Evolutionary conservation across 2,113 vertebrate genomes (phyloP).

Genomic region (Varanus komodoensis): DNA sequence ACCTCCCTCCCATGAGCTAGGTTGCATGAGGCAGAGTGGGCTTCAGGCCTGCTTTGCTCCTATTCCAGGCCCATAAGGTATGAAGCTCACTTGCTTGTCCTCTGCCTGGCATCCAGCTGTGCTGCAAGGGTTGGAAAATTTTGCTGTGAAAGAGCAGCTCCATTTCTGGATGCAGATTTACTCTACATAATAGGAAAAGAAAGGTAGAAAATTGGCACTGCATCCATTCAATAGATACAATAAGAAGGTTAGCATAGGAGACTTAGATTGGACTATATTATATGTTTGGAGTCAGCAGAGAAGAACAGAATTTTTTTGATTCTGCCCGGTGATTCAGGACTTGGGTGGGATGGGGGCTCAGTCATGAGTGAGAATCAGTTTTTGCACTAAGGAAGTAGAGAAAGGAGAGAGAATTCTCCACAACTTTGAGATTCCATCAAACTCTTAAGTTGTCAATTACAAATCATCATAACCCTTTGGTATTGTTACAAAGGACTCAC

Average conservation of each 20-base stretch:
- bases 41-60: no score
- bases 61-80: no score
- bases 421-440: constrained; percentile 18
- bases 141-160: not conserved
- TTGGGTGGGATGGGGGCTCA: no score
- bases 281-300: no score
- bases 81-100: no score
- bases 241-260: not conserved
- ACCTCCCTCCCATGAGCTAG: no score
- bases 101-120: no score
- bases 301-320: no score
- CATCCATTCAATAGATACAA: not conserved
- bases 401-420: not conserved
- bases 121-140: not conserved
- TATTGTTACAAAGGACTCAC: constrained; percentile 1
- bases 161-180: not conserved
- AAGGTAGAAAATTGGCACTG: not conserved
- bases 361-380: not conserved
- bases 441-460: constrained; percentile 22
- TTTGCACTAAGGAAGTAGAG: not conserved
- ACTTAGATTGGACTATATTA: not conserved
- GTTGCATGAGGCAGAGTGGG: no score
- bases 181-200: not conserved
- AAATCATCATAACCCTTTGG: not conserved
- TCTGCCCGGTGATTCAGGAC: no score